phyloP scores from a whole-genome alignment of 2,113 vertebrate species.

The Nicator chloris region DNA sequence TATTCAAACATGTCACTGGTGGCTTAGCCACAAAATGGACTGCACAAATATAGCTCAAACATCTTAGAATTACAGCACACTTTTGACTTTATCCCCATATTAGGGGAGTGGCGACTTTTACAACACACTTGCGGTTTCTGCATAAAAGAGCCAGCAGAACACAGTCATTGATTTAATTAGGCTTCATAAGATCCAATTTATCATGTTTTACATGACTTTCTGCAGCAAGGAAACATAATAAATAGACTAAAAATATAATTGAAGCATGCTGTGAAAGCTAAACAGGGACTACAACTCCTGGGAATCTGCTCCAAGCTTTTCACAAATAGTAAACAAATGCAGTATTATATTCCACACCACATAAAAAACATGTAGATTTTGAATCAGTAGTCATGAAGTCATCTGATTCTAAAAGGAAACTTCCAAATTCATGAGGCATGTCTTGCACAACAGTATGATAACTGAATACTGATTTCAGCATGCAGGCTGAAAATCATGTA shows the following conservation, averaged over 20 bases:
- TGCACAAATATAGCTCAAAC: slow-evolving; percentile 66
- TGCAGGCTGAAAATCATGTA: neutral
- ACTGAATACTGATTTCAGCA: neutral
- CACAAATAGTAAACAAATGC: slow-evolving; percentile 23
- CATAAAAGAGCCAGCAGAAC: slow-evolving; percentile 70
- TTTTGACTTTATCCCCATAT: slow-evolving; percentile 76
- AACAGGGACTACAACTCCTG: slow-evolving; percentile 58
- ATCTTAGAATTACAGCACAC: slow-evolving; percentile 70
- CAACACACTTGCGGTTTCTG: slow-evolving; percentile 74
- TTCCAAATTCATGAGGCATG: neutral
- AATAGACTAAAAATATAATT: slow-evolving; percentile 72
- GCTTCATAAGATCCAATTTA: slow-evolving; percentile 72
- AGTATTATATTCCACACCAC: neutral
- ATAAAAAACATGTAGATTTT: neutral
- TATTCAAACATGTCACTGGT: slow-evolving; percentile 72
- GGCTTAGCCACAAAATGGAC: slow-evolving; percentile 73
- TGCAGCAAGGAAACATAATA: slow-evolving; percentile 68
- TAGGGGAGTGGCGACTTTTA: slow-evolving; percentile 75
- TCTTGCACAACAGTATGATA: neutral
- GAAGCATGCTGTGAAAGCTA: slow-evolving; percentile 64
- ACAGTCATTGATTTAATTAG: slow-evolving; percentile 76
- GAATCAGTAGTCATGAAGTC: neutral
- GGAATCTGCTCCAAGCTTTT: slow-evolving; percentile 53
- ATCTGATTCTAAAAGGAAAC: neutral
- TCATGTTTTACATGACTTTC: slow-evolving; percentile 75